Evolutionary conservation across 2,888 invertebrate genomes (phyloP).

Genomic region (Aspidiotus rigidus): DNA sequence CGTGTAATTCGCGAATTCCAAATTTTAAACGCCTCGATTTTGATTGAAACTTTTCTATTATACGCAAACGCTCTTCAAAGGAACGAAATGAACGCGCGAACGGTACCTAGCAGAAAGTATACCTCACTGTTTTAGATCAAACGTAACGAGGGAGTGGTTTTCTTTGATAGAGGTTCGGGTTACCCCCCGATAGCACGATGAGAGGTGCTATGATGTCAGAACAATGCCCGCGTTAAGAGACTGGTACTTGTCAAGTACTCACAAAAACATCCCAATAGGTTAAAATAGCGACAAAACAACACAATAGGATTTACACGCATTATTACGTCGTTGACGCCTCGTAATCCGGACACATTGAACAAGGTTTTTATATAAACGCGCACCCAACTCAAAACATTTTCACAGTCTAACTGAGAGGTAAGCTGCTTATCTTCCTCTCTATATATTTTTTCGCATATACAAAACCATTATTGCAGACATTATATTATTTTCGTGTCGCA

Average conservation of each 20-base stretch:
- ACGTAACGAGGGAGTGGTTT: constrained; percentile 17
- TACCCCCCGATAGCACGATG: background rate
- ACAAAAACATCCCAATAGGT: constrained; percentile 29
- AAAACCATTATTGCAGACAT: background rate
- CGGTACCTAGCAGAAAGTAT: background rate
- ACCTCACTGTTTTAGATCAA: constrained; percentile 2
- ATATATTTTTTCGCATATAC: background rate
- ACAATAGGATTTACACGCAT: constrained; percentile 31
- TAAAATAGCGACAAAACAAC: constrained; percentile 29
- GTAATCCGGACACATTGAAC: constrained; percentile 19
- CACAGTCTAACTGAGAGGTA: constrained; percentile 9
- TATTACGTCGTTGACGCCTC: constrained; percentile 32
- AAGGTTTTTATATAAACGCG: background rate
- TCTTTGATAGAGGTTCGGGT: constrained; percentile 11
- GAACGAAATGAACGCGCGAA: background rate
- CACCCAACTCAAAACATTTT: constrained; percentile 19
- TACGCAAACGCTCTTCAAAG: background rate
- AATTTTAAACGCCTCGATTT: background rate
- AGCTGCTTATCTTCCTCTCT: constrained; percentile 25
- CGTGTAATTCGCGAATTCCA: background rate
- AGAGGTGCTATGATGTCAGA: constrained; percentile 14
- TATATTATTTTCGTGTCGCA: background rate
- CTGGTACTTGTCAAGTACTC: constrained; percentile 23
- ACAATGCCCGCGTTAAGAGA: background rate
- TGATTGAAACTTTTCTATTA: background rate